Evolutionary conservation across 1,140 invertebrate species (phyloP).

Genomic region (Drosophila ohnishii): DNA sequence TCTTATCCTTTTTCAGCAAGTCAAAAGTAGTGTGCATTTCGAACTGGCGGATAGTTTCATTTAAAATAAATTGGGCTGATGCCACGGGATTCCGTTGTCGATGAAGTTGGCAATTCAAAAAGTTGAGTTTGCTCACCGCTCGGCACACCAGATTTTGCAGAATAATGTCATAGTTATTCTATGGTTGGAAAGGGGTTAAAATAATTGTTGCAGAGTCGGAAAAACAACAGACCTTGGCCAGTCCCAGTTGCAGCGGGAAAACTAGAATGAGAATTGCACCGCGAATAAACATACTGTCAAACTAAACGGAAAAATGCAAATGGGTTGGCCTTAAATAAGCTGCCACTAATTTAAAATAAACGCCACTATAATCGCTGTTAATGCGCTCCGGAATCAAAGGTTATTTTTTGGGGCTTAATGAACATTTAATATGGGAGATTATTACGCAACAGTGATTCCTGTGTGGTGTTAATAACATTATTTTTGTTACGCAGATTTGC

Average conservation of each 20-base stretch:
- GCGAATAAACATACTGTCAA: constrained; percentile 12
- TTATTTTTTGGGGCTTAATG: constrained; percentile 36
- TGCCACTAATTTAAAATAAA: constrained; percentile 33
- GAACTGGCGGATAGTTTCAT: constrained; percentile 15
- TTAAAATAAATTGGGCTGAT: constrained; percentile 13
- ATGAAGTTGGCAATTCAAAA: constrained; percentile 16
- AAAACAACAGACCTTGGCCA: constrained; percentile 28
- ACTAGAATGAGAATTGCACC: constrained; percentile 2
- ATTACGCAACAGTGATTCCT: constrained; percentile 2
- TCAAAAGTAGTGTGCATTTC: constrained; percentile 18
- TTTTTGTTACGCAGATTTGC: constrained; percentile 58
- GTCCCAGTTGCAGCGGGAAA: constrained; percentile 2
- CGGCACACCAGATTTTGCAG: constrained; percentile 22
- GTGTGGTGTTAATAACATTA: constrained; percentile 18
- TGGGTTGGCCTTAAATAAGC: constrained; percentile 28
- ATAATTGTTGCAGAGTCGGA: not conserved
- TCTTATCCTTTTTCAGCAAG: constrained; percentile 48
- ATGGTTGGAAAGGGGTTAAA: not conserved
- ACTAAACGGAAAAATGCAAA: constrained; percentile 21
- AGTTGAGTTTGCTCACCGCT: not conserved
- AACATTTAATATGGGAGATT: constrained; percentile 48
- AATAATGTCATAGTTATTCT: constrained; percentile 43
- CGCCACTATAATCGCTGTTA: constrained; percentile 29
- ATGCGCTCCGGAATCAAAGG: constrained; percentile 25
- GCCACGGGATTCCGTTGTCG: constrained; percentile 2